Percentiles rank a stretch among this genome's conserved stretches.
Conservation (phyloP, 2,113 vertebrate genomes). For the Ptychochromis oligacanthus region DNA sequence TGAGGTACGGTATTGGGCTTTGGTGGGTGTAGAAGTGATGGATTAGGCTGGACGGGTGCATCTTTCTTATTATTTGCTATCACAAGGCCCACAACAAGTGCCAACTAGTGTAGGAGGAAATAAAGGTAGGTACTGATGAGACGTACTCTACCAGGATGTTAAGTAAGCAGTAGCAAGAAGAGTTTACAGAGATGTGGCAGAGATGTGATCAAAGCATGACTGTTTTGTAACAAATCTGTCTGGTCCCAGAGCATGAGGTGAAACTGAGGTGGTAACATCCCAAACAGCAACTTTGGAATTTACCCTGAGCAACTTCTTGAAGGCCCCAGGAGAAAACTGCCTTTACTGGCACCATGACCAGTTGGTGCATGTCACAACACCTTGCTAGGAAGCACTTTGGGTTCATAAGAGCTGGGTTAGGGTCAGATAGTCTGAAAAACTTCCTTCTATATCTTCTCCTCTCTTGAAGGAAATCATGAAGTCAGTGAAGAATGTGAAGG, state of each 20-base stretch:
- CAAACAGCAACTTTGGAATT: not conserved
- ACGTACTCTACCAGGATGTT: no score
- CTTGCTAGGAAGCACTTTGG: not conserved
- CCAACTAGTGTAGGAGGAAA: no score
- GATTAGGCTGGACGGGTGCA: no score
- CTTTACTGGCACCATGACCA: not conserved
- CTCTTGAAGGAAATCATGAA: no score
- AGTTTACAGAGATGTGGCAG: not conserved
- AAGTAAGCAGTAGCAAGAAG: not conserved
- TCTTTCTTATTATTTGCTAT: no score
- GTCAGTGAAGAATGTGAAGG: not conserved
- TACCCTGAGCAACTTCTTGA: not conserved
- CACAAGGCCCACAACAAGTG: no score
- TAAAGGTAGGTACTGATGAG: no score
- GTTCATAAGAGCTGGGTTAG: not conserved
- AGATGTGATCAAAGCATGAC: not conserved
- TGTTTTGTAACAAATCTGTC: no score
- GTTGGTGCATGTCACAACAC: fast-evolving
- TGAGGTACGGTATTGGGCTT: no score
- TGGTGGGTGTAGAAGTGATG: no score
- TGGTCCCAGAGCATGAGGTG: no score
- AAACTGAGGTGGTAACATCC: no score
- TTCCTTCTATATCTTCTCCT: not conserved
- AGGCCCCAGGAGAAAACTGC: not conserved
- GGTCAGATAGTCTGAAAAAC: not conserved